These are phyloP conservation scores for Gryllus bimaculatus DNA, from an alignment of 1,140 invertebrate species.

Conservation along the genomic window DNA sequence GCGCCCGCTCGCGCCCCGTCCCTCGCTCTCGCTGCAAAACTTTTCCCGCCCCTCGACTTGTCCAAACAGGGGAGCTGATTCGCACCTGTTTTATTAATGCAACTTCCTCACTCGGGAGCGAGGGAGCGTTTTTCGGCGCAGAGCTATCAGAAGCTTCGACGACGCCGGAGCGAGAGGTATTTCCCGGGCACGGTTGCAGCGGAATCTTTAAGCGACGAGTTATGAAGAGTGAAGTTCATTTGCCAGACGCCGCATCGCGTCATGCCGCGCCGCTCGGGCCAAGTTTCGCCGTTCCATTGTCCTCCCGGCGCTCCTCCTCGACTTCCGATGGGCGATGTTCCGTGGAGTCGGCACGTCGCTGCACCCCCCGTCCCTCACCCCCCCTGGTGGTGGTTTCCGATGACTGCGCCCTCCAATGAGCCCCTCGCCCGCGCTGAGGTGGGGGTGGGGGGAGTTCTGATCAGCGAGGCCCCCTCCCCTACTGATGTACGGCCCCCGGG, in stretches of 20 bases:
- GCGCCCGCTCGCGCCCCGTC: no score
- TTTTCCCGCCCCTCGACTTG: not conserved
- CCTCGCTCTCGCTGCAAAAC: not conserved
- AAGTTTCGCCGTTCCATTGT: no score
- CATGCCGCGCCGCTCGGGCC: no score
- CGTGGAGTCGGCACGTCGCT: not conserved
- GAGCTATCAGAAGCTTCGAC: not conserved
- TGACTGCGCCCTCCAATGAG: not conserved
- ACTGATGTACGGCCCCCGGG: not conserved
- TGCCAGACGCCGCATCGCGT: no score
- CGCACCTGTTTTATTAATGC: not conserved
- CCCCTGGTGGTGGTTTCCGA: not conserved
- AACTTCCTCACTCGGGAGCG: not conserved
- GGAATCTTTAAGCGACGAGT: no score
- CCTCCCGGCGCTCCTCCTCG: no score
- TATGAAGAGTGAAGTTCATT: no score
- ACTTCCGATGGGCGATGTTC: not conserved
- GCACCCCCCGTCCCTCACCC: no score
- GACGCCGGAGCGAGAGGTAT: no score
- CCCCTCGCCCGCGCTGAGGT: not conserved
- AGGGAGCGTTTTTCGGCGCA: not conserved
- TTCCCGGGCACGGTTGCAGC: no score
- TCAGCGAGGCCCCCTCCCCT: not conserved
- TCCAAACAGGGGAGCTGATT: slow-evolving; percentile 1
- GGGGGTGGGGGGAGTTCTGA: not conserved